A percentile compares a stretch with the other conserved stretches of the same genome.
Conservation (phyloP, 2,888 invertebrate species). For the Paralinhomoeus sp. region DNA sequence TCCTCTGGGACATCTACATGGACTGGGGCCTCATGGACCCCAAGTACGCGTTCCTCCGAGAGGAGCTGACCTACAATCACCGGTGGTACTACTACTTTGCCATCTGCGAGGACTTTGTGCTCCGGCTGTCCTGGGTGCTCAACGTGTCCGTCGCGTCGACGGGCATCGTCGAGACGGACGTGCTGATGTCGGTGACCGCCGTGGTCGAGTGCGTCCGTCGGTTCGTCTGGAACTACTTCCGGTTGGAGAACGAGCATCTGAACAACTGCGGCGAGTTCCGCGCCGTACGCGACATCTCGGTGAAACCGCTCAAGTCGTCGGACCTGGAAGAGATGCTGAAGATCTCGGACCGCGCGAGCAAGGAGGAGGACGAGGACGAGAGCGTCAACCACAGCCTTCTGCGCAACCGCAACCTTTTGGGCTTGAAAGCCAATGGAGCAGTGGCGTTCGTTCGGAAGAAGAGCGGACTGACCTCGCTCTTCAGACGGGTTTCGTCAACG, state of each 20-base stretch:
- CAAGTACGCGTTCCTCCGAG: slow-evolving; percentile 28
- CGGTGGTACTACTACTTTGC: slow-evolving; percentile 69
- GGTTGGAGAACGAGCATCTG: slow-evolving; percentile 90
- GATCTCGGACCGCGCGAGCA: no score
- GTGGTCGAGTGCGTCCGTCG: slow-evolving; percentile 33
- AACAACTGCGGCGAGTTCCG: slow-evolving; percentile 94
- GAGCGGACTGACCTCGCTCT: no score
- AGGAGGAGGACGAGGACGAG: no score
- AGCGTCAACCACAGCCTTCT: no score
- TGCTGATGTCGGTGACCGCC: slow-evolving; percentile 19
- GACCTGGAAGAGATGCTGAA: neutral
- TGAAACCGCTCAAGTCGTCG: slow-evolving; percentile 72
- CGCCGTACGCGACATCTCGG: slow-evolving; percentile 87
- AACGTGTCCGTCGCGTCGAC: slow-evolving; percentile 44
- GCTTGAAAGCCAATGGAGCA: no score
- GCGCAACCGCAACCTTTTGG: no score
- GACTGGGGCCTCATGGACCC: slow-evolving; percentile 62
- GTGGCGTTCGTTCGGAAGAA: no score
- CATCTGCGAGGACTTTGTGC: slow-evolving; percentile 71
- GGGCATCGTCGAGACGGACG: slow-evolving; percentile 21
- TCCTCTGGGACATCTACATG: slow-evolving; percentile 94
- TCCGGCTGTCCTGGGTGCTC: slow-evolving; percentile 77
- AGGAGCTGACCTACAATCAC: slow-evolving; percentile 24
- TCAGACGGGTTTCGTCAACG: no score
- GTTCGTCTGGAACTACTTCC: slow-evolving; percentile 98